These are phyloP conservation scores for Troides helena DNA, from an alignment of 2,888 invertebrate genomes.

Conservation along the genomic window DNA sequence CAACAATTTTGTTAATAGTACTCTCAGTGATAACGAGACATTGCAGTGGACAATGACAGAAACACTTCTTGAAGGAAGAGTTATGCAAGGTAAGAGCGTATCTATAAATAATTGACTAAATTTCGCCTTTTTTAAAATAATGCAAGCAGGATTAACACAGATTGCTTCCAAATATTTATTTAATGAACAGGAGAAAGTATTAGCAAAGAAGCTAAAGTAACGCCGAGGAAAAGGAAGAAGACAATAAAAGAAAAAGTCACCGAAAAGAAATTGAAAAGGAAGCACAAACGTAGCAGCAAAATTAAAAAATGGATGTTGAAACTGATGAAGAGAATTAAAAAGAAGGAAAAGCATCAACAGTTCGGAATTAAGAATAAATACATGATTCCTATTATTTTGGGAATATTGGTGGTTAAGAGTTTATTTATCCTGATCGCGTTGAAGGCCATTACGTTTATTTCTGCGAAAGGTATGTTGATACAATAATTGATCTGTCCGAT, in stretches of 20 bases:
- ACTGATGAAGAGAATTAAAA: conserved; percentile 49
- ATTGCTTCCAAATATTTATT: background rate
- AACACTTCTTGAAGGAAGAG: conserved; percentile 49
- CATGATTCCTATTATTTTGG: conserved; percentile 82
- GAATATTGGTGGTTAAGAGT: conserved; percentile 83
- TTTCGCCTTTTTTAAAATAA: background rate
- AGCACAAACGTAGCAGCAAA: conserved; percentile 40
- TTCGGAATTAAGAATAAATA: conserved; percentile 75
- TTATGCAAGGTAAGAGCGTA: conserved; percentile 48
- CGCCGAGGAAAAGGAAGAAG: background rate
- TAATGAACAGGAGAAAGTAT: background rate
- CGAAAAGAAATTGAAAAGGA: conserved; percentile 35
- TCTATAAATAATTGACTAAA: background rate
- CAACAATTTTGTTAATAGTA: conserved; percentile 45
- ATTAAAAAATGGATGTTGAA: conserved; percentile 64
- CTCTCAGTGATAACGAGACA: conserved; percentile 49
- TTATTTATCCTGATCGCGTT: conserved; percentile 84
- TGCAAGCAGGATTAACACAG: no score
- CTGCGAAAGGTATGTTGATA: conserved; percentile 73
- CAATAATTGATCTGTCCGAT: no score
- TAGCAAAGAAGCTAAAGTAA: conserved; percentile 31
- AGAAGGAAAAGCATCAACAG: conserved; percentile 45
- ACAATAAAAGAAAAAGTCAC: conserved; percentile 30
- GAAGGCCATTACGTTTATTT: conserved; percentile 84
- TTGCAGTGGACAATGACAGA: conserved; percentile 57